A percentile compares a stretch with the other conserved stretches of the same genome.
Evolutionary conservation across 2,797 vertebrate genomes (phyloP).

Genomic region (Diplodus sargus): DNA sequence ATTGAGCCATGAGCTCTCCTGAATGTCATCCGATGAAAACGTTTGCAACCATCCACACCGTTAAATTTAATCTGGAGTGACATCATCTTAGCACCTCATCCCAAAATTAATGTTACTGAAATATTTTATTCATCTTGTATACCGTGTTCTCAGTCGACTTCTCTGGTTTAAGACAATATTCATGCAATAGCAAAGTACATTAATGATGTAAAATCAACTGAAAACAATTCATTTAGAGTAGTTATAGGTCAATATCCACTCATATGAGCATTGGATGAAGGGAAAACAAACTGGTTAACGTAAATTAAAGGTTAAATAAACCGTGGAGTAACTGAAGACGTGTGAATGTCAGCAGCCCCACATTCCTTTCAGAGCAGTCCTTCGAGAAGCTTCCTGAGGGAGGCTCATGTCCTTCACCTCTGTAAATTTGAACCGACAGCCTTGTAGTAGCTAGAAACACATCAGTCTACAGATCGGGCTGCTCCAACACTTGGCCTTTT

Average conservation of each 20-base stretch:
- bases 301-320: constrained; percentile 66
- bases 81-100: constrained; percentile 20
- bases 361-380: constrained; percentile 67
- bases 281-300: constrained; percentile 4
- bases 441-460: constrained; percentile 47
- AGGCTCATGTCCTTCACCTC: constrained; percentile 65
- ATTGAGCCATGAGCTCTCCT: constrained; percentile 30
- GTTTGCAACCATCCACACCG: constrained; percentile 5
- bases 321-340: constrained; percentile 66
- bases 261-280: constrained; percentile 7
- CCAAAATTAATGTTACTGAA: constrained; percentile 5
- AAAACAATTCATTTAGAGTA: neutral
- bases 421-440: constrained; percentile 59
- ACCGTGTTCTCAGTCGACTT: neutral
- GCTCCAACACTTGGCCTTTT: neutral
- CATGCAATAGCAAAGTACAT: neutral
- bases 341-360: constrained; percentile 57
- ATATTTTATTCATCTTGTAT: constrained; percentile 19
- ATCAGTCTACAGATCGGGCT: constrained; percentile 32
- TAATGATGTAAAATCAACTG: constrained; percentile 3
- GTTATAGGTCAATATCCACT: neutral
- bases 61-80: constrained; percentile 17
- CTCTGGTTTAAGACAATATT: neutral
- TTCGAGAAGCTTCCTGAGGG: constrained; percentile 67
- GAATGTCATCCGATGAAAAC: constrained; percentile 54